Percentiles rank a stretch among this genome's conserved stretches.
These are phyloP conservation scores for Drosophila koepferae DNA, from an alignment of 2,888 invertebrate species.

Conservation along the genomic window DNA sequence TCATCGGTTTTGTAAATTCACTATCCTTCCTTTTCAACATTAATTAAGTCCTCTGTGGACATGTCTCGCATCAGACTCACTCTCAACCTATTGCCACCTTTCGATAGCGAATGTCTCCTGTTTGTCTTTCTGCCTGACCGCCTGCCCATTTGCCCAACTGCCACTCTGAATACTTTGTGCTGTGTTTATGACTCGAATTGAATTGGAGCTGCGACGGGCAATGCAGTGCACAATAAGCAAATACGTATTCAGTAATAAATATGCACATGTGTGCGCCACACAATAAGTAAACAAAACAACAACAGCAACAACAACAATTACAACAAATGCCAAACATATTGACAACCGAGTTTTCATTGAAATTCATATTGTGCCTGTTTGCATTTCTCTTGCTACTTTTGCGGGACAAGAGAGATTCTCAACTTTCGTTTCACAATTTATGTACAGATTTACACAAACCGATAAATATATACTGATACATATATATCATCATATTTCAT, in stretches of 20 bases:
- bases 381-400: slow-evolving; percentile 28
- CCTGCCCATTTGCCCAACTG: neutral
- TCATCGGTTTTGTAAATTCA: slow-evolving; percentile 5
- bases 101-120: slow-evolving; percentile 11
- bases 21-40: slow-evolving; percentile 38
- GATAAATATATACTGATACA: neutral
- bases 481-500: neutral
- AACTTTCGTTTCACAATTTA: slow-evolving; percentile 38
- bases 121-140: slow-evolving; percentile 26
- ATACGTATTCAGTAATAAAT: slow-evolving; percentile 26
- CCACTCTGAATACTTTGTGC: slow-evolving; percentile 26
- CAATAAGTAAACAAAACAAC: slow-evolving; percentile 31
- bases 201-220: slow-evolving; percentile 49
- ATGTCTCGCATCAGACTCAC: slow-evolving; percentile 9
- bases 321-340: slow-evolving; percentile 24
- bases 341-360: slow-evolving; percentile 49
- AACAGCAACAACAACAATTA: neutral
- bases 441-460: slow-evolving; percentile 40
- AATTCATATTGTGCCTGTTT: slow-evolving; percentile 49
- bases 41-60: slow-evolving; percentile 48
- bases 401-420: slow-evolving; percentile 18
- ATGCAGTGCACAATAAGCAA: slow-evolving; percentile 15
- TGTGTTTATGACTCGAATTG: slow-evolving; percentile 48
- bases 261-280: slow-evolving; percentile 32
- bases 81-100: slow-evolving; percentile 36